Conservation (phyloP, 2,888 invertebrate species). For the Homarus gammarus region DNA sequence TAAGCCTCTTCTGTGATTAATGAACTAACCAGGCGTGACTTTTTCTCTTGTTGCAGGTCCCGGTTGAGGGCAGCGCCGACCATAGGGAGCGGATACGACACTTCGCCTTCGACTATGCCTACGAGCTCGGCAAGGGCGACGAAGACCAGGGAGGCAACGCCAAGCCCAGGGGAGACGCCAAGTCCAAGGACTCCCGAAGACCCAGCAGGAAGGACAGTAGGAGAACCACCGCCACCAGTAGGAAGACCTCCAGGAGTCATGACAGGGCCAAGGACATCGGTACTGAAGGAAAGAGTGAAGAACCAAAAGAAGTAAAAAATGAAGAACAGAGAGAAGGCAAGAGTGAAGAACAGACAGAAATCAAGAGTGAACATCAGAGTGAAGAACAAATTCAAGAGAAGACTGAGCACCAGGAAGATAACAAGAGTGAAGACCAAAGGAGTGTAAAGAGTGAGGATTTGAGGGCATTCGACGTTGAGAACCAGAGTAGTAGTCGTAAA, state of each 20-base stretch:
- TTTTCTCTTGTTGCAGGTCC: not conserved
- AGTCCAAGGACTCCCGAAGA: not conserved
- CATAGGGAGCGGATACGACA: slow-evolving; percentile 57
- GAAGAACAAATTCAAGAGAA: not conserved
- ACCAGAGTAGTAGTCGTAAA: too few relatives aligned
- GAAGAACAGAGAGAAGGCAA: not conserved
- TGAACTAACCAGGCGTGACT: not conserved
- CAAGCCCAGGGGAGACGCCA: not conserved
- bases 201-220: not conserved
- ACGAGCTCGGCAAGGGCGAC: not conserved
- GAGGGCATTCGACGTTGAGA: too few relatives aligned
- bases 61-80: slow-evolving; percentile 52
- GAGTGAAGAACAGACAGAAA: not conserved
- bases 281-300: not conserved
- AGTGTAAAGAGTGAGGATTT: not conserved
- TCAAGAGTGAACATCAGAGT: not conserved
- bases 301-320: not conserved
- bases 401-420: not conserved
- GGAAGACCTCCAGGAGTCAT: not conserved
- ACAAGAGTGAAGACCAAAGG: not conserved
- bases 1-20: too few relatives aligned
- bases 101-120: slow-evolving; percentile 62
- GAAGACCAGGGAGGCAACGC: not conserved
- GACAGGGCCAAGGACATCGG: not conserved
- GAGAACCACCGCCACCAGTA: not conserved